These are phyloP conservation scores for Palythoa grandiflora DNA, from an alignment of 92 coral and sea anemone species.

Conservation along the genomic window DNA sequence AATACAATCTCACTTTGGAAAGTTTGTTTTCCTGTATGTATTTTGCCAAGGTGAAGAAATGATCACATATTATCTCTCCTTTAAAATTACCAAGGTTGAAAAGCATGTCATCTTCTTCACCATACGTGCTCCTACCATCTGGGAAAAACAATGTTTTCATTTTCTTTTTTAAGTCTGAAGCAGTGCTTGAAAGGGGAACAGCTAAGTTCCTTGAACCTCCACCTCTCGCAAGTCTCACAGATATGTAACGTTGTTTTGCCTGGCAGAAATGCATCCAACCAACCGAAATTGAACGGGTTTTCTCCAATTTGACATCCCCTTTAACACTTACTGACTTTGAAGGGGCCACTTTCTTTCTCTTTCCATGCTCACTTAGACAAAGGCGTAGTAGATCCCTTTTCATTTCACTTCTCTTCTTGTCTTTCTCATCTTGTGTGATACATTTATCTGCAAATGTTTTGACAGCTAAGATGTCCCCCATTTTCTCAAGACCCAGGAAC, in stretches of 20 bases:
- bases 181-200: conserved; percentile 31
- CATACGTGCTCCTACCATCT: conserved; percentile 51
- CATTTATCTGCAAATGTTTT: conserved; percentile 31
- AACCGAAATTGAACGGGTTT: conserved; percentile 38
- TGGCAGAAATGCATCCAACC: conserved; percentile 66
- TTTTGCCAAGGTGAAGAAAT: conserved; percentile 32
- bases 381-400: conserved; percentile 26
- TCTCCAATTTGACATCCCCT: conserved; percentile 18
- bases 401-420: conserved; percentile 37
- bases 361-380: conserved; percentile 24
- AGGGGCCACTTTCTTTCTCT: conserved; percentile 27
- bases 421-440: conserved; percentile 25
- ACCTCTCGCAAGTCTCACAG: conserved; percentile 59
- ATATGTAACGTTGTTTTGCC: conserved; percentile 50
- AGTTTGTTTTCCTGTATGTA: conserved; percentile 40
- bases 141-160: conserved; percentile 63
- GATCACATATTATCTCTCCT: conserved; percentile 37
- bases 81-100: conserved; percentile 57
- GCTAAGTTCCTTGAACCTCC: conserved; percentile 38
- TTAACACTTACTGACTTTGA: conserved; percentile 23
- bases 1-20: conserved; percentile 48
- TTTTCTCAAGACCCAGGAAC: conserved; percentile 33
- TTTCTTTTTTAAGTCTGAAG: conserved; percentile 11
- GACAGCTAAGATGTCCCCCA: conserved; percentile 30
- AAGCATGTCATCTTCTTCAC: conserved; percentile 40